Conservation (phyloP, 2,797 vertebrate species). For the Gambelia wislizenii region DNA sequence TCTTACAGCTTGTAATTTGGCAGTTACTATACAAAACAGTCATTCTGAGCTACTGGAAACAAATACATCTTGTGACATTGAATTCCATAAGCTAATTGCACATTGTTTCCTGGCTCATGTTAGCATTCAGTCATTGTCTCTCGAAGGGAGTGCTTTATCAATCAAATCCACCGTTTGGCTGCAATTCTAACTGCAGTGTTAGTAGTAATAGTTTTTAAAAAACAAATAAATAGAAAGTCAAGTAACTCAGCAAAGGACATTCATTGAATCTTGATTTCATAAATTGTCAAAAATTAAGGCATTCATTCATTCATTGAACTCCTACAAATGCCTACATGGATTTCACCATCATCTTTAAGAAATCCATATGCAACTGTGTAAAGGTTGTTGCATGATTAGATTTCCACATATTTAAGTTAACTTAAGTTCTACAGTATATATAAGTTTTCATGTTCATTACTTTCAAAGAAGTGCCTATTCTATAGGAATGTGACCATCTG, state of each 20-base stretch:
- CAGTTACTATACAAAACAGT: not conserved
- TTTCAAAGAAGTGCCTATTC: not conserved
- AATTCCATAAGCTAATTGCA: not conserved
- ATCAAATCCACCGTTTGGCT: not conserved
- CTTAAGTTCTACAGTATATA: not conserved
- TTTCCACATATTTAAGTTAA: not conserved
- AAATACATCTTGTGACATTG: not conserved
- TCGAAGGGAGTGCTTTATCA: not conserved
- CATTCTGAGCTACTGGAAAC: not conserved
- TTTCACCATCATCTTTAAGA: not conserved
- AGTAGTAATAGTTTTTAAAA: not conserved
- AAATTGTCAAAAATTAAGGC: not conserved
- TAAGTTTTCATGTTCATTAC: not conserved
- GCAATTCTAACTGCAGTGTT: not conserved
- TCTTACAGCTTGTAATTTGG: not conserved
- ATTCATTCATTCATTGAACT: not conserved
- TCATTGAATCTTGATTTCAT: not conserved
- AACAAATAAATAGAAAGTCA: not conserved
- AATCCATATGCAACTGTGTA: not conserved
- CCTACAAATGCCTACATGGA: not conserved
- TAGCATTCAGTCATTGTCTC: not conserved
- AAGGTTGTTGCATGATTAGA: not conserved
- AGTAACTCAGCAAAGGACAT: not conserved
- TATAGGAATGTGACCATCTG: not conserved
- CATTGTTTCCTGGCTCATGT: not conserved